Evolutionary conservation across 2,888 invertebrate species (phyloP), one percentile per base, ranked within the genome.

Genomic region (Metalampra italica): DNA sequence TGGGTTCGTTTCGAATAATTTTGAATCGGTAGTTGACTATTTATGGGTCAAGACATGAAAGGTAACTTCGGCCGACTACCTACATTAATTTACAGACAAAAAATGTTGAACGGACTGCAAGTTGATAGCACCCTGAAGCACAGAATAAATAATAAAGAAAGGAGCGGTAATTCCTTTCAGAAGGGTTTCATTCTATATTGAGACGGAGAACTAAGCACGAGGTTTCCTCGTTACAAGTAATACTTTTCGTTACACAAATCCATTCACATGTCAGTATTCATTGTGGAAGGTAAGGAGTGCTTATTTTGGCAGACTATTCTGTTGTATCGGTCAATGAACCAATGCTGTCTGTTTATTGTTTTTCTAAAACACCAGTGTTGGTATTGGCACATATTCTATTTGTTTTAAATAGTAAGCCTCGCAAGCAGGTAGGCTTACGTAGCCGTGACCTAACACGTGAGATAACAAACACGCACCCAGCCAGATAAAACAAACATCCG

Each of bases 351-450:
- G 83, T 85, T 86, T 87, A 81, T 87, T 86, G 83, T 85, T 84
- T 80, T 86, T 82, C 76, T 79, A 74, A 78, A 75, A 71, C 73
- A 77, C 67, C 65, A 63, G 64, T 86, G 85, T 86, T 85, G 82
- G 66, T 84, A 82, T 86, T 87, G 87, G 86, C 87, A 80, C 78
- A 75, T 72, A 67, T 66, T 71, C 68, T 87, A 84, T 87, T 87
- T 86, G 82, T 86, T 83, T 86, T 77, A 75, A 80, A 80, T 78
- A 71, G 73, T 78, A 76, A 78, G 71, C 77, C 75, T 80, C 70
- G 70, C 71, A 74, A 73, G 74, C 81, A 82, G 79, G 81, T 78
- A 77, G 60, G 65, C 60, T 74, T 75, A 68, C 71, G 71, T 75
- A 75, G 75, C 70, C 70, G 58, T 69, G 72, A 71, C 71, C 71